Conservation (phyloP, 1,140 invertebrate genomes). For the Zaprionus davidi region DNA sequence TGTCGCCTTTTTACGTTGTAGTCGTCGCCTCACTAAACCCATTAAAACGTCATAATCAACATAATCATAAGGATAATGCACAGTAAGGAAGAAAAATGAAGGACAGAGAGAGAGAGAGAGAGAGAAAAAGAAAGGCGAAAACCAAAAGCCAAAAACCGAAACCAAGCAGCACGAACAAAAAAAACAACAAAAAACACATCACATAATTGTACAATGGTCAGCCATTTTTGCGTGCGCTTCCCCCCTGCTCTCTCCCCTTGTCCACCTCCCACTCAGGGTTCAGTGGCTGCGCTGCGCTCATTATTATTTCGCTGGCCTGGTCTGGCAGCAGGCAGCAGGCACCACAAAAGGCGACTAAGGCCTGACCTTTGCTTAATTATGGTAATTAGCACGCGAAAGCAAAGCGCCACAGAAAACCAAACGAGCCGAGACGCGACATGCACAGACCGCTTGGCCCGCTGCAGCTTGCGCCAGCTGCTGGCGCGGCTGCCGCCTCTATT, state of each 20-base stretch:
- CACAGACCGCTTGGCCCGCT: conserved; percentile 26
- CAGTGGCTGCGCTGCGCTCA: conserved; percentile 41
- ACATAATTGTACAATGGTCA: conserved; percentile 63
- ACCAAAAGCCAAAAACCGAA: conserved; percentile 3
- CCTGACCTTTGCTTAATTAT: conserved; percentile 83
- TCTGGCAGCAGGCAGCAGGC: background rate
- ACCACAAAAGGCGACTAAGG: conserved; percentile 78
- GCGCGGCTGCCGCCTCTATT: background rate
- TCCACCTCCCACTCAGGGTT: background rate
- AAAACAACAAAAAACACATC: conserved; percentile 14
- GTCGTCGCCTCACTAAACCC: conserved; percentile 69
- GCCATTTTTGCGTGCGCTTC: conserved; percentile 52
- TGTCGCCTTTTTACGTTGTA: conserved; percentile 18
- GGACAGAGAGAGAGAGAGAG: conserved; percentile 2
- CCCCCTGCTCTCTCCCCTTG: background rate
- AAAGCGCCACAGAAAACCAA: conserved; percentile 61
- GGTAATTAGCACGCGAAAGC: conserved; percentile 73
- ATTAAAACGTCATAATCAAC: conserved; percentile 82
- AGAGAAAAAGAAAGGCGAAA: conserved; percentile 18
- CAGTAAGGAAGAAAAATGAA: conserved; percentile 11
- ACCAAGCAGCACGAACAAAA: conserved; percentile 3
- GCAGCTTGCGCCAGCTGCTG: conserved; percentile 20
- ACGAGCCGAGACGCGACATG: conserved; percentile 51
- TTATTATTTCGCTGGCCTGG: conserved; percentile 73
- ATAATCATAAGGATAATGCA: conserved; percentile 77